These are phyloP conservation scores for Antedon mediterranea DNA, from an alignment of 53 echinoderm and acorn worm genomes.

Conservation along the genomic window DNA sequence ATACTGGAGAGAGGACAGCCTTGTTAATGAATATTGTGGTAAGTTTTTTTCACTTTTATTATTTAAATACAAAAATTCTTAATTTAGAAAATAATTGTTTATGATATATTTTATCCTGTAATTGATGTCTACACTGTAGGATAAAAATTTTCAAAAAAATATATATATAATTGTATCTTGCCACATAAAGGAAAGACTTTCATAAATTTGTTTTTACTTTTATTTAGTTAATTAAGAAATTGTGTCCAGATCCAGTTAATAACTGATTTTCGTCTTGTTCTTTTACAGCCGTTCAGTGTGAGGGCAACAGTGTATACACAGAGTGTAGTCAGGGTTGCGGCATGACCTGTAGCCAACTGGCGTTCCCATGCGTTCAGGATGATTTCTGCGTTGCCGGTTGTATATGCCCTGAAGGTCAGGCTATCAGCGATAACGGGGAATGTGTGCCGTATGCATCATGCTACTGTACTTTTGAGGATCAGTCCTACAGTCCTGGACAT, in stretches of 20 bases:
- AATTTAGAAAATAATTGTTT: too few species aligned
- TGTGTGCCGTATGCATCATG: constrained; percentile 53
- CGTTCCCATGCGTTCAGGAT: constrained; percentile 33
- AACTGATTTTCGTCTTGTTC: too few species aligned
- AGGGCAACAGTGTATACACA: constrained; percentile 58
- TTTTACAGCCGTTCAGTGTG: constrained; percentile 59
- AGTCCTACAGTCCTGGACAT: constrained; percentile 34
- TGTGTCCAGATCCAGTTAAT: too few species aligned
- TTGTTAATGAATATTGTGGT: constrained; percentile 59
- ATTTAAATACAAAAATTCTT: too few species aligned
- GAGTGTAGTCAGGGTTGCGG: constrained; percentile 65
- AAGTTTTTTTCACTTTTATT: too few species aligned
- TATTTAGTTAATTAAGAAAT: too few species aligned
- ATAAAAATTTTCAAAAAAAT: too few species aligned
- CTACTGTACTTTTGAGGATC: constrained; percentile 49
- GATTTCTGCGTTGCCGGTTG: constrained; percentile 77
- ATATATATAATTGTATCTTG: too few species aligned
- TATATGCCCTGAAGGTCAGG: constrained; percentile 55
- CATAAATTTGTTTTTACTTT: too few species aligned
- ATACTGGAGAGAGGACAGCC: constrained; percentile 51
- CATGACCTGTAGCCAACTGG: constrained; percentile 58
- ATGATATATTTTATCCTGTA: too few species aligned
- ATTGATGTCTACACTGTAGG: too few species aligned
- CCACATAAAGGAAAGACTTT: too few species aligned
- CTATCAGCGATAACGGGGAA: constrained; percentile 56